These are phyloP conservation scores for Poeciliopsis prolifica DNA, from an alignment of 2,113 vertebrate genomes.

Conservation along the genomic window DNA sequence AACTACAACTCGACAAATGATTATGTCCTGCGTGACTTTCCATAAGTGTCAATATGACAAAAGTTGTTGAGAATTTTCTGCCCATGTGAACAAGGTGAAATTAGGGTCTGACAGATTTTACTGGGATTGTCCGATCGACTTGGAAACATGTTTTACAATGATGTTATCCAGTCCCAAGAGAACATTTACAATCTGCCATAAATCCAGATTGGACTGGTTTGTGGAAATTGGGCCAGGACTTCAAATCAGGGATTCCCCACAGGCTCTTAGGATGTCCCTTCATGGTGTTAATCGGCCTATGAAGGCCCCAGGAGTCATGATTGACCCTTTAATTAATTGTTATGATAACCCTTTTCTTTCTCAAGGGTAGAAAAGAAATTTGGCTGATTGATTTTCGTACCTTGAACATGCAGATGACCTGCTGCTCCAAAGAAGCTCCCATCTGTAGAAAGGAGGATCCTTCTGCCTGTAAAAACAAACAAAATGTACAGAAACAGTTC, in stretches of 20 bases:
- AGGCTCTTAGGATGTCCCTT: constrained; percentile 7
- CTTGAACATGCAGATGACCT: constrained; percentile 96
- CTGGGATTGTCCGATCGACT: constrained; percentile 26
- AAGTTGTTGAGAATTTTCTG: neutral
- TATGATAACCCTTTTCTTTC: neutral
- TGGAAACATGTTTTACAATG: constrained; percentile 14
- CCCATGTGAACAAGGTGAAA: neutral
- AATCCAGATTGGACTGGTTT: constrained; percentile 18
- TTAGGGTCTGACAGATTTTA: constrained; percentile 9
- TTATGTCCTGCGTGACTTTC: neutral
- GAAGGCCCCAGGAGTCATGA: constrained; percentile 9
- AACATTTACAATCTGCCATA: constrained; percentile 13
- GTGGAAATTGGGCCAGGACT: constrained; percentile 10
- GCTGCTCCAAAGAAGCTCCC: constrained; percentile 95
- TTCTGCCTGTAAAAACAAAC: constrained; percentile 81
- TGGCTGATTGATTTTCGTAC: constrained; percentile 50
- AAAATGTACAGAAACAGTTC: constrained; percentile 11
- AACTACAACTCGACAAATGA: neutral
- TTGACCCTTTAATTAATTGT: neutral
- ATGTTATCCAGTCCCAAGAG: constrained; percentile 19
- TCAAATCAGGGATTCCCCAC: constrained; percentile 24
- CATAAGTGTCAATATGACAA: neutral
- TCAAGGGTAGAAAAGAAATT: neutral
- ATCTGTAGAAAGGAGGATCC: constrained; percentile 94
- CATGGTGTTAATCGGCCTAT: constrained; percentile 11